A percentile compares a stretch with the other conserved stretches of the same genome.
Evolutionary conservation across 92 coral and sea anemone species (phyloP).

Genomic region (Scolanthus callimorphus): DNA sequence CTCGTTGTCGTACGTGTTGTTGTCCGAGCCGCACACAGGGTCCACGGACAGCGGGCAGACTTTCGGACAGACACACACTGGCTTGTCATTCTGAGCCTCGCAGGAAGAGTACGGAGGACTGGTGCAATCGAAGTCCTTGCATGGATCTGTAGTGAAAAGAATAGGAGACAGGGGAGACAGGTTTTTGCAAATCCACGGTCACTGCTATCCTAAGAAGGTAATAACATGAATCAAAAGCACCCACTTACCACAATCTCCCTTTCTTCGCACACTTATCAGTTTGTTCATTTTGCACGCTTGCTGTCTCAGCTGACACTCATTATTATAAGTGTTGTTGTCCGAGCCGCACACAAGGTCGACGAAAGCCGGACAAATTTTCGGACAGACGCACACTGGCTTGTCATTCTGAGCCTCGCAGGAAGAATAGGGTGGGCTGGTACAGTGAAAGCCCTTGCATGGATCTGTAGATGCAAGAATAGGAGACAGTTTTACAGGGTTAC

Average conservation of each 20-base stretch:
- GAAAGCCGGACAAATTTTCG: conserved; percentile 4
- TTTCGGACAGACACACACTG: conserved; percentile 26
- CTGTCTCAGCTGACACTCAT: conserved; percentile 22
- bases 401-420: conserved; percentile 2
- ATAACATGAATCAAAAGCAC: too few relatives aligned
- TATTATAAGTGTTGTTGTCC: conserved; percentile 16
- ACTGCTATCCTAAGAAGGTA: too few relatives aligned
- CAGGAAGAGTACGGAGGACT: conserved; percentile 18
- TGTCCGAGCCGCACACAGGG: conserved; percentile 18
- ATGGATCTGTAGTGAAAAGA: conserved; percentile 16
- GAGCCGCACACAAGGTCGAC: conserved; percentile 26
- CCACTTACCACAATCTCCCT: conserved; percentile 30
- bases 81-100: conserved; percentile 9
- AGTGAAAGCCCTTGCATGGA: conserved; percentile 9
- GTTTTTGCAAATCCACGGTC: too few relatives aligned
- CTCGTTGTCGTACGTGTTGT: conserved; percentile 23
- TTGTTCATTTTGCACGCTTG: conserved; percentile 14
- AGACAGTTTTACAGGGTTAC: too few relatives aligned
- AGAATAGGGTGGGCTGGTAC: conserved; percentile 15
- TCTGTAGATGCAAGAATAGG: too few relatives aligned
- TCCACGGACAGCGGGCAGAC: conserved; percentile 6
- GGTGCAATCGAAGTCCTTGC: conserved; percentile 9
- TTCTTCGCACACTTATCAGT: conserved; percentile 1
- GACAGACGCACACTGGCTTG: conserved; percentile 20
- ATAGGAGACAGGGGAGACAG: not conserved